These are phyloP conservation scores for Psammodynastes pulverulentus DNA, from an alignment of 2,113 vertebrate genomes.

Conservation along the genomic window DNA sequence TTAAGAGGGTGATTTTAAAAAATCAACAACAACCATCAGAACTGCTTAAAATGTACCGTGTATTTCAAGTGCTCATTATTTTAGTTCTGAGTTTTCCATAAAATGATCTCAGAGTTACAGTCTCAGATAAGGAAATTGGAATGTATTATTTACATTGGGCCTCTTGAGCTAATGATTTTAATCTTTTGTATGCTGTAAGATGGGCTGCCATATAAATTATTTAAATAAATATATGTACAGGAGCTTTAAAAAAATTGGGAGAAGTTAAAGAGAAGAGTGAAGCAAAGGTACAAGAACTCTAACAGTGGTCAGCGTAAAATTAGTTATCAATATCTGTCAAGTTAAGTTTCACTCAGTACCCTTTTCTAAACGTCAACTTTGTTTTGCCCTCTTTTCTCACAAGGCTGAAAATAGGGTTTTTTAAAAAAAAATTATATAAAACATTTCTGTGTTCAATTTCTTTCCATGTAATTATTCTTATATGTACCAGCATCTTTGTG, in stretches of 20 bases:
- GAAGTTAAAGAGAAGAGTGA: neutral
- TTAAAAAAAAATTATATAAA: neutral
- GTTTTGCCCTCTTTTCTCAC: neutral
- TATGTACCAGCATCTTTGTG: neutral
- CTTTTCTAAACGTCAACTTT: neutral
- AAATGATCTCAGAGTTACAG: conserved; percentile 27
- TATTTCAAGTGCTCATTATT: conserved; percentile 37
- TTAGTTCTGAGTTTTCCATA: conserved; percentile 26
- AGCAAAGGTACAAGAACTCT: neutral
- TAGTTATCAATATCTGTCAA: neutral
- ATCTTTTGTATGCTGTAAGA: neutral
- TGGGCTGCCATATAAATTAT: neutral
- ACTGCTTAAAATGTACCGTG: conserved; percentile 36
- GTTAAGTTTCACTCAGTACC: neutral
- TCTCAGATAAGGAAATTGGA: neutral
- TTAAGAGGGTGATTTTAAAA: conserved; percentile 45
- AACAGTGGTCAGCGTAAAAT: neutral
- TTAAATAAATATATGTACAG: neutral
- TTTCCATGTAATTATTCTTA: neutral
- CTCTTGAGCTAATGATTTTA: neutral
- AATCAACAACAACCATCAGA: neutral
- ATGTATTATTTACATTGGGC: neutral
- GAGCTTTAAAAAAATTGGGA: neutral
- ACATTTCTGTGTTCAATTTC: neutral
- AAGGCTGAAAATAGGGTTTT: neutral